Evolutionary conservation across 2,888 invertebrate genomes (phyloP), one percentile per base, ranked within the genome.

Genomic region (Pammene aurita): DNA sequence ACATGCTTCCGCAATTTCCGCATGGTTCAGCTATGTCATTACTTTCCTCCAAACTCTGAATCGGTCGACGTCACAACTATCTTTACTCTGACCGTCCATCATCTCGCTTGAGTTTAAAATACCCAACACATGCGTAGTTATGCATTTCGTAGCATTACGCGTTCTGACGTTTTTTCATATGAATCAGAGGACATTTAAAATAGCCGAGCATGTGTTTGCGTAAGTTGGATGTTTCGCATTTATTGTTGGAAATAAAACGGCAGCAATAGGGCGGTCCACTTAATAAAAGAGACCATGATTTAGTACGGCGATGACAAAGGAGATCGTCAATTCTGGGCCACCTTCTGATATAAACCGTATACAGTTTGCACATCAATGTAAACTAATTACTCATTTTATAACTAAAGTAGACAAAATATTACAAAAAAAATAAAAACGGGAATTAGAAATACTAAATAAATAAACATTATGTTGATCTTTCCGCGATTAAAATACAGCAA

Each of bases 121-220:
- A 69, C 16, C 46, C 44, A 55, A 48, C 60, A 57, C 42, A 67
- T 66, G 71, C 71, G 63, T 70, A 74, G 66, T 66, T 52, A 57
- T 66, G 57, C 66, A 70, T 67, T 68, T 73, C 67, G 67, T 66
- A 52, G 66, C 56, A 58, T 75, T 73, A 72, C 74, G 75, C 73
- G 71, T 66, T 74, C 74, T 76, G 76, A 80, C 82, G 75, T 73
- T 76, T 78, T 73, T 71, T 73, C 74, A 72, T 70, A 76, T 82
- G 84, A 85, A 79, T 84, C 80, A 82, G 76, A 75, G 67, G 70
- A 75, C 72, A 76, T 77, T 74, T 74, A 79, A 84, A 84, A 85
- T 85, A 85, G 78, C 77, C 62, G 16, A 78, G 72, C 69, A 74
- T 75, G 79, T 74, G 73, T 76, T 78, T 77, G 74, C 81, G 80